Evolutionary conservation across 2,797 vertebrate species (phyloP).

Genomic region (Ambastaia sidthimunki): DNA sequence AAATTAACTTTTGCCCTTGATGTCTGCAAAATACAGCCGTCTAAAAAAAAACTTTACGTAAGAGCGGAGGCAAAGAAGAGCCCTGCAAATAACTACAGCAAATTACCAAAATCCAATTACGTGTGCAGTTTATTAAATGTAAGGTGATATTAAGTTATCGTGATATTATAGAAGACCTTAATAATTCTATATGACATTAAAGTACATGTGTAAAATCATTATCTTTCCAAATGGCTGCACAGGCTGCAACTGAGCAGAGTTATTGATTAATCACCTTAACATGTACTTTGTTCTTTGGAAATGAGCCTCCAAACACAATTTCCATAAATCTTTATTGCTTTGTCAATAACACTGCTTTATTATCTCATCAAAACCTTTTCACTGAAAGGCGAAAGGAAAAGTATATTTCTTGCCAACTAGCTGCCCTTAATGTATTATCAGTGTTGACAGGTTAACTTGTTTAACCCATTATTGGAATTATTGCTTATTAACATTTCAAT

Average conservation of each 20-base stretch:
- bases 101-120: background rate
- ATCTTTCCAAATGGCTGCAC: slow-evolving; percentile 1
- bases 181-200: slow-evolving; percentile 15
- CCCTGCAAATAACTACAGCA: background rate
- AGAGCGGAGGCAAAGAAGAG: background rate
- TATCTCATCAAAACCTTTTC: background rate
- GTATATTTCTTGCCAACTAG: background rate
- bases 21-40: background rate
- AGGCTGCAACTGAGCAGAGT: background rate
- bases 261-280: slow-evolving; percentile 38
- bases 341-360: slow-evolving; percentile 21
- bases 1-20: background rate
- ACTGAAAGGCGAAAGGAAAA: background rate
- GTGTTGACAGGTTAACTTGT: background rate
- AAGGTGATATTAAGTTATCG: background rate
- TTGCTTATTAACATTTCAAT: background rate
- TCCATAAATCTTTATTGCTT: slow-evolving; percentile 44
- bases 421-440: background rate
- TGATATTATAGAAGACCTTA: background rate
- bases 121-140: slow-evolving; percentile 3
- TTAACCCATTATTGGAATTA: background rate
- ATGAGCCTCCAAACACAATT: slow-evolving; percentile 26
- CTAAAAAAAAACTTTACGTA: background rate
- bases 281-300: slow-evolving; percentile 37
- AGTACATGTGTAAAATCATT: slow-evolving; percentile 14